Evolutionary conservation across 2,113 vertebrate genomes (phyloP).

Genomic region (Myotis yumanensis): DNA sequence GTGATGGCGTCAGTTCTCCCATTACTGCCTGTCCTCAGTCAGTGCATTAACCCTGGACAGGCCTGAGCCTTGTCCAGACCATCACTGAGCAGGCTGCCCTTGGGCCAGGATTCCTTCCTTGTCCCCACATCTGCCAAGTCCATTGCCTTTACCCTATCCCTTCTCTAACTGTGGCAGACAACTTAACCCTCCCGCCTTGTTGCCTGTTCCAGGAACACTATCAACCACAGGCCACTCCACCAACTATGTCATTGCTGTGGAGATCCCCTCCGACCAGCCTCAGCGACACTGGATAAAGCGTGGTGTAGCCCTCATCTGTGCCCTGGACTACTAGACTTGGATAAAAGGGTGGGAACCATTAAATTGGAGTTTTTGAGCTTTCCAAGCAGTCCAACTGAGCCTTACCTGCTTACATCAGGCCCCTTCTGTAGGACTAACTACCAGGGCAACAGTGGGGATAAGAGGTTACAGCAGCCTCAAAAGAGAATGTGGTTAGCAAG

Average conservation of each 20-base stretch:
- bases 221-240: slow-evolving; percentile 94
- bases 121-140: not conserved
- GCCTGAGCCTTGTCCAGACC: not conserved
- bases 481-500: not conserved
- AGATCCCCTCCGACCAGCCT: slow-evolving; percentile 86
- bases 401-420: not conserved
- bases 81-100: not conserved
- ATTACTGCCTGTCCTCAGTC: not conserved
- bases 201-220: slow-evolving; percentile 85
- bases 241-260: slow-evolving; percentile 92
- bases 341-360: slow-evolving; percentile 23
- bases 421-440: not conserved
- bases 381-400: not conserved
- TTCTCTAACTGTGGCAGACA: not conserved
- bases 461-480: not conserved
- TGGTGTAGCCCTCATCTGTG: slow-evolving; percentile 92
- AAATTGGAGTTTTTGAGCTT: slow-evolving; percentile 33
- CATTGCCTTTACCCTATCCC: not conserved
- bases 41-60: not conserved
- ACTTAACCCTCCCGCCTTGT: not conserved
- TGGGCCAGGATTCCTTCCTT: not conserved
- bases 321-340: slow-evolving; percentile 88
- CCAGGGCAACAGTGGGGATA: not conserved
- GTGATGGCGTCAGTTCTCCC: not conserved
- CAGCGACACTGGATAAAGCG: slow-evolving; percentile 94